Conservation (phyloP, 1,140 invertebrate genomes). For the Zaprionus taronus region DNA sequence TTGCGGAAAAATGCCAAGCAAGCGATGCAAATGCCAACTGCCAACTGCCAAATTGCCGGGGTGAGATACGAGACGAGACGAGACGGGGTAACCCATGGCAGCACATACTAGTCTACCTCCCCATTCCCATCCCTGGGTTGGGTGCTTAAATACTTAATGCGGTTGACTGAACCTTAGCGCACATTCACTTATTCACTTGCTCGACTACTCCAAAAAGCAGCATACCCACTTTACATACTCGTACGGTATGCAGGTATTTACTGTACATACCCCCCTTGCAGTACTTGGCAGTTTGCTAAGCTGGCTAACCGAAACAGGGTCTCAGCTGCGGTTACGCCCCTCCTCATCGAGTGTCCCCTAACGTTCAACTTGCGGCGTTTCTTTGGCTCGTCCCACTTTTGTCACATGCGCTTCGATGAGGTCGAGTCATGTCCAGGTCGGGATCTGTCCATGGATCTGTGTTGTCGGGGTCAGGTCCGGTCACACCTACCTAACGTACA, state of each 20-base stretch:
- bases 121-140: neutral
- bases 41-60: conserved; percentile 13
- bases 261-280: conserved; percentile 1
- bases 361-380: conserved; percentile 12
- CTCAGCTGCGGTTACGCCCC: neutral
- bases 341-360: neutral
- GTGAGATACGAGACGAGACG: conserved; percentile 13
- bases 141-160: conserved; percentile 81
- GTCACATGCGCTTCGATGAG: conserved; percentile 50
- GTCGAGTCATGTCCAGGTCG: conserved; percentile 12
- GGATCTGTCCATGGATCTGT: conserved; percentile 7
- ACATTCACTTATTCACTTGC: conserved; percentile 58
- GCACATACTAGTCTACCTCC: neutral
- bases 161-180: conserved; percentile 80
- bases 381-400: conserved; percentile 60
- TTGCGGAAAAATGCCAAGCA: conserved; percentile 76
- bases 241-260: neutral
- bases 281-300: conserved; percentile 45
- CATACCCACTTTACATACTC: neutral
- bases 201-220: conserved; percentile 46
- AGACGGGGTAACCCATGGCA: neutral
- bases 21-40: conserved; percentile 53
- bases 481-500: conserved; percentile 52
- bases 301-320: conserved; percentile 41
- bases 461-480: conserved; percentile 16